These are phyloP conservation scores for Mobula birostris DNA, from an alignment of 2,113 vertebrate species.

Conservation along the genomic window DNA sequence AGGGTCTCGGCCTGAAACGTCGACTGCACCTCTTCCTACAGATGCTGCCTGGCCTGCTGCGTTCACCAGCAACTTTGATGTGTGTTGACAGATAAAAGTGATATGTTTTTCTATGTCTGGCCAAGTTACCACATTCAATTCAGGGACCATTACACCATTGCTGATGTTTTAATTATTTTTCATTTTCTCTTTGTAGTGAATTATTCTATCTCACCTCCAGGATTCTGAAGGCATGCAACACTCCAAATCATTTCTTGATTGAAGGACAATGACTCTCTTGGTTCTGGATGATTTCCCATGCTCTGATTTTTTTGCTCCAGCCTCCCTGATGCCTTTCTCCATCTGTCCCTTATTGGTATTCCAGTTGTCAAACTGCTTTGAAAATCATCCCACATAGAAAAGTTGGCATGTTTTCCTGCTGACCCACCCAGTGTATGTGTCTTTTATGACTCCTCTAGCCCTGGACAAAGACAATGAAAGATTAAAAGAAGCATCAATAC, in stretches of 20 bases:
- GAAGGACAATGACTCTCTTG: background rate
- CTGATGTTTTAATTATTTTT: background rate
- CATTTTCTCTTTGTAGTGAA: background rate
- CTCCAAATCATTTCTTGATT: background rate
- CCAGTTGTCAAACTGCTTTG: background rate
- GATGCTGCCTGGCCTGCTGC: too few species aligned
- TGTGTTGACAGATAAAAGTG: too few species aligned
- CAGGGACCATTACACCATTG: background rate
- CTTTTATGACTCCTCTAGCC: background rate
- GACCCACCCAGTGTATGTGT: background rate
- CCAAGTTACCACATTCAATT: background rate
- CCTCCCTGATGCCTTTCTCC: background rate
- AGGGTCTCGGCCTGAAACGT: too few species aligned
- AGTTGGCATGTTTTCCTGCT: background rate
- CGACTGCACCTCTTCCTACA: too few species aligned
- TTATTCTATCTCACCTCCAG: background rate
- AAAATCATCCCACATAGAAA: background rate
- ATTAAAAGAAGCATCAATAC: background rate
- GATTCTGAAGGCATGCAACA: background rate
- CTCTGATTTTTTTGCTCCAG: background rate
- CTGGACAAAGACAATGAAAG: background rate
- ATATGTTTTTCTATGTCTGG: background rate
- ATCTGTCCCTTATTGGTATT: too few species aligned
- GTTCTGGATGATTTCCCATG: background rate
- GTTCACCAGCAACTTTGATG: too few species aligned